Percentiles rank a stretch among this genome's conserved stretches.
These are phyloP conservation scores for Drosophila quadrilineata DNA, from an alignment of 1,140 invertebrate genomes.

Conservation along the genomic window DNA sequence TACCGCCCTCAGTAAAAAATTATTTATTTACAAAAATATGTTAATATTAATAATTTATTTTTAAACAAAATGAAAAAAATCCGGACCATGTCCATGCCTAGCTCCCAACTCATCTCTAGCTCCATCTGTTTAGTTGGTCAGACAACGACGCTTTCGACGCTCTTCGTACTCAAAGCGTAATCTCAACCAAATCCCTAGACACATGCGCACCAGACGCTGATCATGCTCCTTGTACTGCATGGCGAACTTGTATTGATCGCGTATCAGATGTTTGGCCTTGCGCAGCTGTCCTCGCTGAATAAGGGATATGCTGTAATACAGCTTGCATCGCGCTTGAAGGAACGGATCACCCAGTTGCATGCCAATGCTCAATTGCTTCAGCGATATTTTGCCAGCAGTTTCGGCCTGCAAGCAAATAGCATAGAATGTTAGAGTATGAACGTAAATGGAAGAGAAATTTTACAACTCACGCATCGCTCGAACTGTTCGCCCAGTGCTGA, in stretches of 20 bases:
- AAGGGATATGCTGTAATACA: slow-evolving; percentile 93
- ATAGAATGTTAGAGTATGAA: not conserved
- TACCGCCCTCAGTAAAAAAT: too few relatives aligned
- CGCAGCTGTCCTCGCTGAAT: slow-evolving; percentile 89
- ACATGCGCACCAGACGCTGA: slow-evolving; percentile 88
- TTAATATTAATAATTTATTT: too few relatives aligned
- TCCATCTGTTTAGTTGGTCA: not conserved
- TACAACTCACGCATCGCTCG: slow-evolving; percentile 87
- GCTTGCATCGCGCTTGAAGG: slow-evolving; percentile 88
- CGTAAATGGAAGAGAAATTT: too few relatives aligned
- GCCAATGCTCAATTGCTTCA: slow-evolving; percentile 90
- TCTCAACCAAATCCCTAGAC: slow-evolving; percentile 91
- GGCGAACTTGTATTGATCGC: slow-evolving; percentile 85
- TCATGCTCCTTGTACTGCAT: slow-evolving; percentile 82
- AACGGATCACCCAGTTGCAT: slow-evolving; percentile 90
- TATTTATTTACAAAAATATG: too few relatives aligned
- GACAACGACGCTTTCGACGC: slow-evolving; percentile 17
- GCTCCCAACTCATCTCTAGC: too few relatives aligned
- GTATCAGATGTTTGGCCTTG: slow-evolving; percentile 86
- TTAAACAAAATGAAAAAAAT: too few relatives aligned
- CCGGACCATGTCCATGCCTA: too few relatives aligned
- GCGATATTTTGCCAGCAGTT: slow-evolving; percentile 92
- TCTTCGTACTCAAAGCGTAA: slow-evolving; percentile 85
- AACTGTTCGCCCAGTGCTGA: slow-evolving; percentile 95
- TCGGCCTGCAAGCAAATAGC: slow-evolving; percentile 85